These are phyloP conservation scores for Drosophila setosimentum DNA, from an alignment of 2,888 invertebrate species.

Conservation along the genomic window DNA sequence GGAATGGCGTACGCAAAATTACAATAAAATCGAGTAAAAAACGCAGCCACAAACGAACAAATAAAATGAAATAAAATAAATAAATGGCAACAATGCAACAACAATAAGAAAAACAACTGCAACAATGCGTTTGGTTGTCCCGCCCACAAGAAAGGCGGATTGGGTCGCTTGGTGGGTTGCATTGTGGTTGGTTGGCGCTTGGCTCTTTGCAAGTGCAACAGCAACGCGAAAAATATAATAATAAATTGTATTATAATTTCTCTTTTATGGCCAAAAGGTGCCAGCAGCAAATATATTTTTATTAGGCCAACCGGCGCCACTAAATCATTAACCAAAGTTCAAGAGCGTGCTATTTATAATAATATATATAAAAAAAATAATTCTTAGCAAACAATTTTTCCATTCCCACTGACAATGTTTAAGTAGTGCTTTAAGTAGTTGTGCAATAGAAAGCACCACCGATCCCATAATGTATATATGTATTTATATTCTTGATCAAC, in stretches of 20 bases:
- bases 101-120: conserved; percentile 11
- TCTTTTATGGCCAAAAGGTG: conserved; percentile 50
- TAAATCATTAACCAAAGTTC: conserved; percentile 24
- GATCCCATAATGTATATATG: no score
- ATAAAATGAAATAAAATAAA: conserved; percentile 33
- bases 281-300: not conserved
- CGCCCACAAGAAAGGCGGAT: conserved; percentile 38
- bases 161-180: conserved; percentile 38
- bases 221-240: conserved; percentile 54
- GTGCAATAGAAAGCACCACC: no score
- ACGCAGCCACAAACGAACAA: conserved; percentile 26
- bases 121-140: conserved; percentile 37
- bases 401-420: no score
- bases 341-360: not conserved
- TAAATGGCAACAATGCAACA: conserved; percentile 40
- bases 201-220: conserved; percentile 30
- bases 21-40: conserved; percentile 69
- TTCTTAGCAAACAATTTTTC: no score
- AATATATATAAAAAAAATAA: no score
- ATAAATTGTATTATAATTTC: conserved; percentile 74
- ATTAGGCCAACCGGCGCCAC: not conserved
- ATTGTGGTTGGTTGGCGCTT: conserved; percentile 58
- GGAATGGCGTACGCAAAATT: conserved; percentile 66
- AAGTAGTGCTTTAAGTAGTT: not conserved
- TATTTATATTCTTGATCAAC: not conserved